Evolutionary conservation across 2,113 vertebrate genomes (phyloP), one percentile per base, ranked within the genome.

Genomic region (Vimba vimba): DNA sequence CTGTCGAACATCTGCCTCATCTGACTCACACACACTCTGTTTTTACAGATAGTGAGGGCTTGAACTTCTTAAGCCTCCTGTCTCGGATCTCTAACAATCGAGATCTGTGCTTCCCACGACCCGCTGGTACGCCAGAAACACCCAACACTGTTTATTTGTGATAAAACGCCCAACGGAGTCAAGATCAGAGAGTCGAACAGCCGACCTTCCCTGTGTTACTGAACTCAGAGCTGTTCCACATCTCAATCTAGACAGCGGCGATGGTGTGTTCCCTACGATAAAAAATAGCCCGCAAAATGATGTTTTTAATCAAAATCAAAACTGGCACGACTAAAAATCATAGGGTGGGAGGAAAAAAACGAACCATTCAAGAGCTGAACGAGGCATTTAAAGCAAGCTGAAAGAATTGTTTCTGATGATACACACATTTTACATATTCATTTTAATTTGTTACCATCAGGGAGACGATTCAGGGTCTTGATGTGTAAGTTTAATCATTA

Each of bases 1-100:
- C 86, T 52, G 50, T 64, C 36, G 25, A 19, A 77, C 81, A 84
- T 87, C 87, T 86, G 87, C 69, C 74, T 5, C 19, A 6, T 39
- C 52, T 84, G 88, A 82, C 85, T 91, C 86, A 79, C 66, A 25
- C 55, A 27, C 86, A 86, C 83, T 87, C 80, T 88, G 89, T 90
- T 89, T 89, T 86, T 60, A 62, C 85, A 87, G 87, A 86, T 55
- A 73, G 69, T 43, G 25, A 59, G 25, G 62, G 64, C 66, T 82
- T 84, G 86, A 62, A 43, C 78, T 81, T 55, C 83, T 62, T 11
- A 86, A 62, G 36, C 81, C 83, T 79, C n/a, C 59, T 79, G 79
- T n/a, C 79, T 21, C 11, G 83, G 55, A 82, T 45, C 36, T 6
- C 47, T 66, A 62, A 69, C 39, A 82, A 74, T 74, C 36, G 23